Conservation (phyloP, 1,140 invertebrate species). For the Prorops nasuta region DNA sequence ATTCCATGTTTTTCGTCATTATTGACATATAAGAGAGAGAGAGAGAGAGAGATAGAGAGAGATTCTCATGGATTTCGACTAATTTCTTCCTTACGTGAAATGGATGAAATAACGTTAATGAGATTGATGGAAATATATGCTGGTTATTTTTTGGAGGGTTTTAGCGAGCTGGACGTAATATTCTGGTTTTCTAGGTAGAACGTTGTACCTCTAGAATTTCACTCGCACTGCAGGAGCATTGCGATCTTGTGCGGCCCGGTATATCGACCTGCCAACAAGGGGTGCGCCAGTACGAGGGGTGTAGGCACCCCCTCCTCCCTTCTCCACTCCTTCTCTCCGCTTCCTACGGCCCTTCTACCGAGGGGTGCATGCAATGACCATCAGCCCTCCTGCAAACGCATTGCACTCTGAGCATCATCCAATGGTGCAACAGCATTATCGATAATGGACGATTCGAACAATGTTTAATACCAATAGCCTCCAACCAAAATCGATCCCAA, state of each 20-base stretch:
- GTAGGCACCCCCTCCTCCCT: slow-evolving; percentile 12
- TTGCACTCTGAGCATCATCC: slow-evolving; percentile 32
- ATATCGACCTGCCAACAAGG: slow-evolving; percentile 41
- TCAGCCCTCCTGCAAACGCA: slow-evolving; percentile 34
- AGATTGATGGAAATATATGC: too few relatives aligned
- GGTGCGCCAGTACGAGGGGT: slow-evolving; percentile 40
- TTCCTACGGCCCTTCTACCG: slow-evolving; percentile 19
- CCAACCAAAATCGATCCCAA: too few relatives aligned
- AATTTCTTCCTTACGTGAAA: too few relatives aligned
- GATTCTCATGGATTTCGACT: too few relatives aligned
- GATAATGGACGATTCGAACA: slow-evolving; percentile 25
- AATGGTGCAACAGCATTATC: slow-evolving; percentile 23
- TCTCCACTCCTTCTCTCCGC: slow-evolving; percentile 20
- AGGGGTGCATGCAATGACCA: slow-evolving; percentile 36
- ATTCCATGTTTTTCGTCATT: too few relatives aligned
- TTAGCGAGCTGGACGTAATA: too few relatives aligned
- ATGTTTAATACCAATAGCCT: slow-evolving; percentile 21
- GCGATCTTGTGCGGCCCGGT: slow-evolving; percentile 27
- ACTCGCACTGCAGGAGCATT: slow-evolving; percentile 4
- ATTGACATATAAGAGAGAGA: too few relatives aligned
- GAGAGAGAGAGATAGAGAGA: too few relatives aligned
- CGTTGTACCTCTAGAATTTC: not conserved
- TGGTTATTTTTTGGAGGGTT: too few relatives aligned
- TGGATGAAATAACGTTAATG: too few relatives aligned
- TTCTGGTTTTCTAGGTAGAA: too few relatives aligned